Conservation (phyloP, 1,140 invertebrate genomes). For the Zaprionus ghesquierei region DNA sequence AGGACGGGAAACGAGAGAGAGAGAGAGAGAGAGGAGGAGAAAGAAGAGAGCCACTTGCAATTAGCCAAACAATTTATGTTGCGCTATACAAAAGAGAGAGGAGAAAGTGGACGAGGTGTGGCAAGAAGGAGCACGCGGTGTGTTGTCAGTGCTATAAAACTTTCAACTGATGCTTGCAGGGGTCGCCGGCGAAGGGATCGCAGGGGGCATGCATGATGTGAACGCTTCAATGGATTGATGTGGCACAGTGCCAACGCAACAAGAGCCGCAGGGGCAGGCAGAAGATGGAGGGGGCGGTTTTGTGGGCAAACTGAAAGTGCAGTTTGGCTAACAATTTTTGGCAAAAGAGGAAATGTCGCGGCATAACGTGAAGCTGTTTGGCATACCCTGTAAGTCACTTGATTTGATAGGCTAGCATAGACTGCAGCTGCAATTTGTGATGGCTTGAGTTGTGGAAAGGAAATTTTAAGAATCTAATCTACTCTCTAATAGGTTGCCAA, state of each 20-base stretch:
- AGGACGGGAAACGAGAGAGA: neutral
- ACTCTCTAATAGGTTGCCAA: neutral
- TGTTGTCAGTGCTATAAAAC: conserved; percentile 2
- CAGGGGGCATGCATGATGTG: conserved; percentile 12
- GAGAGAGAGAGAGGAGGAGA: neutral
- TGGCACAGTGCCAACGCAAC: conserved; percentile 44
- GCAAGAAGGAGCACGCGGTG: neutral
- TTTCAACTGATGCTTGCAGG: neutral
- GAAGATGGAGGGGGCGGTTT: neutral
- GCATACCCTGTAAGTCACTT: neutral
- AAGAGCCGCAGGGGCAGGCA: neutral
- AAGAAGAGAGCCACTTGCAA: conserved; percentile 55
- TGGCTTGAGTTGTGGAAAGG: too few relatives aligned
- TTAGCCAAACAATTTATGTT: conserved; percentile 73
- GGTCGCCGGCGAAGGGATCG: neutral
- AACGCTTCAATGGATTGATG: conserved; percentile 38
- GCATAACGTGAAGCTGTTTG: neutral
- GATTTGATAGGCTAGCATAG: neutral
- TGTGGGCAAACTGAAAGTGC: conserved; percentile 13
- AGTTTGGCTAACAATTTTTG: conserved; percentile 23
- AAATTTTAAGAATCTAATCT: neutral
- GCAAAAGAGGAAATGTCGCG: conserved; percentile 40
- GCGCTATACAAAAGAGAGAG: conserved; percentile 40
- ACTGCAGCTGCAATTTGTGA: neutral
- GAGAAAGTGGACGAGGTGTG: neutral